A percentile compares a stretch with the other conserved stretches of the same genome.
Evolutionary conservation across 2,888 invertebrate genomes (phyloP).

Genomic region (Amblyjoppa fuscipennis): DNA sequence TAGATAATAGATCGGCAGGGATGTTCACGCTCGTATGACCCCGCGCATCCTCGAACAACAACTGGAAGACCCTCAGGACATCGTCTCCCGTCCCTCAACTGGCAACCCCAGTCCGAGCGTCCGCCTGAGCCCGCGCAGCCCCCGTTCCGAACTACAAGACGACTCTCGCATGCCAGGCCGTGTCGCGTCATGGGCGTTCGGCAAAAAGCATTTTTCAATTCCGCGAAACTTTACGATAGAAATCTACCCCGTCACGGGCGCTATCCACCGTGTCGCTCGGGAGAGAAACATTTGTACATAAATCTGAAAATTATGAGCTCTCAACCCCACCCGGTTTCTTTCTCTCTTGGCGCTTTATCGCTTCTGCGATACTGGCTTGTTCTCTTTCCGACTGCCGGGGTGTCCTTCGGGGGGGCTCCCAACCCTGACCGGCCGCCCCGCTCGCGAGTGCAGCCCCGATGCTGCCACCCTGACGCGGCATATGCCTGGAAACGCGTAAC

Average conservation of each 20-base stretch:
- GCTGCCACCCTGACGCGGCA: slow-evolving; percentile 73
- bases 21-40: slow-evolving; percentile 51
- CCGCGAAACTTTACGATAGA: slow-evolving; percentile 82
- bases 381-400: slow-evolving; percentile 49
- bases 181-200: slow-evolving; percentile 28
- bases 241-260: slow-evolving; percentile 74
- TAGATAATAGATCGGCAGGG: slow-evolving; percentile 67
- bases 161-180: slow-evolving; percentile 26
- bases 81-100: slow-evolving; percentile 26
- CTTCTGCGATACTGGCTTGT: slow-evolving; percentile 46
- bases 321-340: slow-evolving; percentile 54
- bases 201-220: slow-evolving; percentile 84
- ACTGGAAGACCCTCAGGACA: slow-evolving; percentile 17
- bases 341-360: slow-evolving; percentile 55
- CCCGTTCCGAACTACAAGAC: slow-evolving; percentile 13
- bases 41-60: slow-evolving; percentile 47
- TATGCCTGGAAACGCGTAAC: slow-evolving; percentile 84
- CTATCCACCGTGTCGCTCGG: slow-evolving; percentile 65
- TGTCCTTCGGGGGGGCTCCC: slow-evolving; percentile 26
- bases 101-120: slow-evolving; percentile 53
- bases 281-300: slow-evolving; percentile 83
- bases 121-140: slow-evolving; percentile 37
- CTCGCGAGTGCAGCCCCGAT: slow-evolving; percentile 62
- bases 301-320: slow-evolving; percentile 84
- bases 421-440: slow-evolving; percentile 43